These are phyloP conservation scores for Holotrichia oblita DNA, from an alignment of 1,140 invertebrate species.

Conservation along the genomic window DNA sequence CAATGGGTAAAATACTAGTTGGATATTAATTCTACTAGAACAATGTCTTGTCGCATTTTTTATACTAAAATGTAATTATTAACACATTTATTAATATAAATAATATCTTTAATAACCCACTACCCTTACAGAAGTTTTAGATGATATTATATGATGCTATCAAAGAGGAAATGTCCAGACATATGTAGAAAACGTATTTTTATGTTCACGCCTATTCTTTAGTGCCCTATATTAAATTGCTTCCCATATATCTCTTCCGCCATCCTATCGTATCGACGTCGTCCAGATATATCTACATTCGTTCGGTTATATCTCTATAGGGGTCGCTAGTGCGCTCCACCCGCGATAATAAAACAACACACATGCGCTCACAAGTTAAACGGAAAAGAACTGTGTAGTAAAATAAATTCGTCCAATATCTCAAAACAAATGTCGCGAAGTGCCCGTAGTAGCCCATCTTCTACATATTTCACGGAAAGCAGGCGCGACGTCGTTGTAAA, in stretches of 20 bases:
- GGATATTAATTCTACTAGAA: too few relatives aligned
- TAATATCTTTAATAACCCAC: too few relatives aligned
- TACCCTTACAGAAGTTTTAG: neutral
- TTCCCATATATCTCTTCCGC: neutral
- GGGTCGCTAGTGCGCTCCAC: neutral
- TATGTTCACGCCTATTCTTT: neutral
- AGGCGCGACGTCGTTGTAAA: neutral
- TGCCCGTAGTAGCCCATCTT: constrained; percentile 46
- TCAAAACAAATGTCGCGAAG: constrained; percentile 53
- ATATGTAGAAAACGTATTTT: constrained; percentile 24
- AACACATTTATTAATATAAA: too few relatives aligned
- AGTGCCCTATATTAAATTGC: neutral
- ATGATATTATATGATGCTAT: neutral
- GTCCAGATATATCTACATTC: neutral
- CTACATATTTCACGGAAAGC: constrained; percentile 52
- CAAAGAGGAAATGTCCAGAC: neutral
- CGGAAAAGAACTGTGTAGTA: constrained; percentile 32
- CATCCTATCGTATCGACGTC: neutral
- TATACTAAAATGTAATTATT: too few relatives aligned
- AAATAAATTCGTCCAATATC: constrained; percentile 52
- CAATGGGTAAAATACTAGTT: too few relatives aligned
- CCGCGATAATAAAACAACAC: neutral
- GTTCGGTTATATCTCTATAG: neutral
- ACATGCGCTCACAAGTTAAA: neutral
- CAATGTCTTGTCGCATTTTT: too few relatives aligned